Evolutionary conservation across 1,140 invertebrate genomes (phyloP), one percentile per base, ranked within the genome.

Genomic region (Drosophila teissieri): DNA sequence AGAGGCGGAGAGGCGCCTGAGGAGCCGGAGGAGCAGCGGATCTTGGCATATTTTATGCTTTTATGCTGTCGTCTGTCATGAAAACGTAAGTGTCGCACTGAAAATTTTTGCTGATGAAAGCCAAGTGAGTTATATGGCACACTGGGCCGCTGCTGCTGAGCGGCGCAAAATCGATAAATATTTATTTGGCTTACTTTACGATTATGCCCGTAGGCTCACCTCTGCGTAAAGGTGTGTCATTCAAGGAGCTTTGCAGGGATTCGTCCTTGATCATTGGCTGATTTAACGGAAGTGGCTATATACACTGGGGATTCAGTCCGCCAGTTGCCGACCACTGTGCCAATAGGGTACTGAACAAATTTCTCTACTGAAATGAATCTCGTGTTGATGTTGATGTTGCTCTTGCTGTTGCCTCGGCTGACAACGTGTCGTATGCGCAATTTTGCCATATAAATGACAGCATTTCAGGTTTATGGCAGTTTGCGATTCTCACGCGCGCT

Each of bases 101-200:
- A 88, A 86, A 81, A 83, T 78, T 88, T 86, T 56, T 88, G 79
- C 82, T 83, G 83, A 86, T 88, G 83, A 88, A 88, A 86, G 73
- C 54, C 72, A 83, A 88, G 85, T 88, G 79, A 88, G 83, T 76
- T 79, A 88, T 88, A 75, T 19, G 52, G 36, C 27, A 70, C 65
- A 70, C 52, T 70, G 68, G 51, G 64, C 51, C n/a, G 14, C n/a
- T 17, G 64, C 51, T 19, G 14, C n/a, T 17, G 65, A 70, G 44
- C 70, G 64, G 57, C 49, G 64, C 27, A 42, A 70, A 70, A 70
- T 57, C 67, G 65, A 70, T 70, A 70, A 57, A 70, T 70, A 72
- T 72, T 70, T 72, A 72, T 70, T 69, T 49, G 40, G 19, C n/a
- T n/a, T 5, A 40, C 56, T 72, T 57, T 72, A 72, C 44, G 68